phyloP scores from a whole-genome alignment of 2,888 invertebrate species.

The Atherix ibis region DNA sequence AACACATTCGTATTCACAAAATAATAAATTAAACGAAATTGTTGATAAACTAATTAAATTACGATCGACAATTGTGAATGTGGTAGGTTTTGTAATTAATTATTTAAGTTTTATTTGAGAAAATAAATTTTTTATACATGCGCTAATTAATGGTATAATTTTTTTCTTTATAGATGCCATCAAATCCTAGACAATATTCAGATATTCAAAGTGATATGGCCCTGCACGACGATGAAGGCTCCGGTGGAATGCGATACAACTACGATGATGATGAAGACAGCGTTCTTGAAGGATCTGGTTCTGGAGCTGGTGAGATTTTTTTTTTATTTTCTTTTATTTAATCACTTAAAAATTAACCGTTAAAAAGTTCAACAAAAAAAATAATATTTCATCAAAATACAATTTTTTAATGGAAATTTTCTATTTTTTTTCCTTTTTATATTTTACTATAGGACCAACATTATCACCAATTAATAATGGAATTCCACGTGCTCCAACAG shows the following conservation, averaged over 20 bases:
- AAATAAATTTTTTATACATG: slow-evolving; percentile 1
- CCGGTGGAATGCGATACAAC: slow-evolving; percentile 19
- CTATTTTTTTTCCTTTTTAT: too few species aligned
- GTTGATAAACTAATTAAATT: slow-evolving; percentile 30
- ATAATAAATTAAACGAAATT: slow-evolving; percentile 26
- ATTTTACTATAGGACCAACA: too few species aligned
- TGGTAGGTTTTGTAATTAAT: slow-evolving; percentile 19
- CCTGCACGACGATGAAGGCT: slow-evolving; percentile 26
- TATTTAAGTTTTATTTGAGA: not conserved
- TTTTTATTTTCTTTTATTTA: too few species aligned
- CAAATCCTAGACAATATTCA: slow-evolving; percentile 21
- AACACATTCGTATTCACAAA: slow-evolving; percentile 18
- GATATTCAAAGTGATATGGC: slow-evolving; percentile 33
- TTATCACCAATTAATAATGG: too few species aligned
- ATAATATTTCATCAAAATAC: too few species aligned
- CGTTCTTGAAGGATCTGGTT: slow-evolving; percentile 25
- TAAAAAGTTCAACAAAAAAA: too few species aligned
- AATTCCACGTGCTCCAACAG: too few species aligned
- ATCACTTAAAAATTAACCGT: too few species aligned
- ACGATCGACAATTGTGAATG: slow-evolving; percentile 27
- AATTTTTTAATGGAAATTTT: too few species aligned
- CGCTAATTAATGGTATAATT: slow-evolving; percentile 6
- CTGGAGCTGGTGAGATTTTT: slow-evolving; percentile 24
- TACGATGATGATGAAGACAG: slow-evolving; percentile 28
- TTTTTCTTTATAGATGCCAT: slow-evolving; percentile 19